phyloP scores from a whole-genome alignment of 1,140 invertebrate species.

The Drosophila sulfurigaster region DNA sequence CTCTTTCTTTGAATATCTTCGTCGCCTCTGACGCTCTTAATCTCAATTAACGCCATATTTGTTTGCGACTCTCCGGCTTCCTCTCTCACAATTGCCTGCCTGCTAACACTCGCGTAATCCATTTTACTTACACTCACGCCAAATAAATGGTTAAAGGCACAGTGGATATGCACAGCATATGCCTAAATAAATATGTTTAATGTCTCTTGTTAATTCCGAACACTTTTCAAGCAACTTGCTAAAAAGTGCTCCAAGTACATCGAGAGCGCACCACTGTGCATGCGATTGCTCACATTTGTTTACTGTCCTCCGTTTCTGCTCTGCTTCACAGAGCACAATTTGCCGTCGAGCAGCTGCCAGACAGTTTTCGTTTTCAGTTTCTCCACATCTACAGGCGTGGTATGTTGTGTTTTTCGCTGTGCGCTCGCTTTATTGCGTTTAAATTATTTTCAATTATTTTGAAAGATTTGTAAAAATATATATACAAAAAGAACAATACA shows the following conservation, averaged over 20 bases:
- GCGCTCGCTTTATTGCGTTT: background rate
- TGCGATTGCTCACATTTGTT: constrained; percentile 12
- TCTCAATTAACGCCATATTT: constrained; percentile 8
- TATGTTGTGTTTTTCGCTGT: constrained; percentile 19
- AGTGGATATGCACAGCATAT: background rate
- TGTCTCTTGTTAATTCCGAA: background rate
- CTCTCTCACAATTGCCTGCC: constrained; percentile 8
- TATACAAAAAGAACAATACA: background rate
- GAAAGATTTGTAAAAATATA: constrained; percentile 14
- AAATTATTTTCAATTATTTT: background rate
- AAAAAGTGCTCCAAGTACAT: background rate
- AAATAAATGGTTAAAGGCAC: background rate
- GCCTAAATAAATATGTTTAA: too few species aligned
- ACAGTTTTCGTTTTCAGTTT: constrained; percentile 41
- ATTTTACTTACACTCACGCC: background rate
- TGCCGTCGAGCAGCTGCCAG: constrained; percentile 27
- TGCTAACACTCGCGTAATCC: background rate
- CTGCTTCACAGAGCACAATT: constrained; percentile 19
- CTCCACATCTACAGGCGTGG: constrained; percentile 38
- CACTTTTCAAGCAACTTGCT: background rate
- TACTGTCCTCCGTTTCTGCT: constrained; percentile 19
- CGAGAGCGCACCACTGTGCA: background rate
- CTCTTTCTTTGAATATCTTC: background rate
- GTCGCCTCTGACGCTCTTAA: background rate
- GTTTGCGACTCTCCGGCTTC: background rate